Evolutionary conservation across 2,797 vertebrate species (phyloP), one percentile per base, ranked within the genome.

Genomic region (Sebastes aleutianus): DNA sequence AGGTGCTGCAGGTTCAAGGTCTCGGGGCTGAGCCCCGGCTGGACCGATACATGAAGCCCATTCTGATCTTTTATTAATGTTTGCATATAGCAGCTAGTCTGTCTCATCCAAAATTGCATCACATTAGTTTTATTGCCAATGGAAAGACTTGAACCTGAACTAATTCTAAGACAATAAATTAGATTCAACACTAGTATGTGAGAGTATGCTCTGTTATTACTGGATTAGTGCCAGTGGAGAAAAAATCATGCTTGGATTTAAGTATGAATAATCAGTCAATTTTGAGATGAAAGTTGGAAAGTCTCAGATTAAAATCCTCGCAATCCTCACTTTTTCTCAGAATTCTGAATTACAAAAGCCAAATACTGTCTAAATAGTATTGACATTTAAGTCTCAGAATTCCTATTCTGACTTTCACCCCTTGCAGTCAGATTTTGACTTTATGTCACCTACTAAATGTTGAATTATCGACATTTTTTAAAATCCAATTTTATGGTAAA

Each of bases 1-100:
- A 82, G 84, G 76, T 79, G 88, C 81, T 90, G 75, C 74, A 77
- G 75, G 68, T 56, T 58, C 70, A 74, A 14, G 47, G 47, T 18
- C 58, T 61, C 29, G 53, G n/a, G 6, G 24, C 73, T 67, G 53
- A 74, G 53, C 13, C 22, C 22, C 0, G 1, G 9, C 20, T 22
- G 39, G 22, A 36, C 24, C 6, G 0, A 74, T 29, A 50, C 27
- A 47, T 13, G 4, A 2, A 73, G 24, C 7, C 20, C 10, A 31
- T 24, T 22, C 22, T n/a, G 1, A 32, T 18, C 8, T 39, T 8
- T 27, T 29, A 32, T 57, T 58, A 34, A 57, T 2, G 0, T 83
- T 43, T 74, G 22, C 27, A 66, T 27, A 24, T 27, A 27, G 62
- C 32, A 69, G 58, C 9, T 26, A 27, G 1, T 56, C 39, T 18